Conservation (phyloP, 1,140 invertebrate species). For the Brachionus sp. region DNA sequence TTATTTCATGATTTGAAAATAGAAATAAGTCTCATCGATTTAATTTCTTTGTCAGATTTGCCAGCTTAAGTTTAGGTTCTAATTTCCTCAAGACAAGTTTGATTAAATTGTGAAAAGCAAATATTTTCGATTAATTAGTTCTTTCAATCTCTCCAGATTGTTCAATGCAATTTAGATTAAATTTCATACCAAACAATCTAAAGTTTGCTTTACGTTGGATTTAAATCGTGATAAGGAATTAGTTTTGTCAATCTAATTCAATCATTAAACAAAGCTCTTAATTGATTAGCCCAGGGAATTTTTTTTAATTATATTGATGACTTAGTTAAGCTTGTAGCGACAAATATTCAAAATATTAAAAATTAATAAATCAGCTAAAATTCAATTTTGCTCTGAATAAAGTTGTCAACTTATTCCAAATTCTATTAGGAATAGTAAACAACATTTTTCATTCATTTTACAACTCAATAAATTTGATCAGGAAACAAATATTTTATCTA, state of each 20-base stretch:
- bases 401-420: background rate
- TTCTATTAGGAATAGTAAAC: background rate
- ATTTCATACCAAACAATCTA: background rate
- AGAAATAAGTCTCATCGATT: background rate
- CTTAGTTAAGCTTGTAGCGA: background rate
- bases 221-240: background rate
- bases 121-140: slow-evolving; percentile 1
- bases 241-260: background rate
- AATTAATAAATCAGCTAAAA: background rate
- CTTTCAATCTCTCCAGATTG: background rate
- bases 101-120: slow-evolving; percentile 1
- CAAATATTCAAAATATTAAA: background rate
- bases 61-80: background rate
- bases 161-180: background rate
- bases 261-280: background rate
- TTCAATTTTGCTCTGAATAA: background rate
- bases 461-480: background rate
- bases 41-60: background rate
- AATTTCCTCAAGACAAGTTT: background rate
- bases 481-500: background rate
- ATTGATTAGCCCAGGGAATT: background rate
- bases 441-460: background rate
- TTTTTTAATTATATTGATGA: background rate
- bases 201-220: background rate
- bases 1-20: background rate